Conservation (phyloP, 1,140 invertebrate species). For the Lordiphosa collinella region DNA sequence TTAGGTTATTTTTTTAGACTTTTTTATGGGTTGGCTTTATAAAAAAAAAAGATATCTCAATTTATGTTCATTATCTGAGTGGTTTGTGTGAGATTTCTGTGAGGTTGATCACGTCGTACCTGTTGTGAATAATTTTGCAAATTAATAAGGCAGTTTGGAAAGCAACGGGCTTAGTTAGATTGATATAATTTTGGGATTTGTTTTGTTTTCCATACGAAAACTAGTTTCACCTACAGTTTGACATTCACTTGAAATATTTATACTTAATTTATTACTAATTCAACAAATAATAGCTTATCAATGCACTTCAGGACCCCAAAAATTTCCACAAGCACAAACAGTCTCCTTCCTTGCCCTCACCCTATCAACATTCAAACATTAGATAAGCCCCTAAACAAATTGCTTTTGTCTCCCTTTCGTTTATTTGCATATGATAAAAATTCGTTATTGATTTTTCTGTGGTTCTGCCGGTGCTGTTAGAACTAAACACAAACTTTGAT, state of each 20-base stretch:
- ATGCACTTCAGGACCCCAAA: background rate
- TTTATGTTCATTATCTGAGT: conserved; percentile 10
- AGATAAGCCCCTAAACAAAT: conserved; percentile 53
- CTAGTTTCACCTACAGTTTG: background rate
- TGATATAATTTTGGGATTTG: no score
- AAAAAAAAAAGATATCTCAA: conserved; percentile 13
- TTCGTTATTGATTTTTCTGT: conserved; percentile 57
- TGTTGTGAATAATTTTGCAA: conserved; percentile 17
- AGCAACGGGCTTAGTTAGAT: no score
- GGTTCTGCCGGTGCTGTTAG: background rate
- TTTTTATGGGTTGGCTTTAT: conserved; percentile 11
- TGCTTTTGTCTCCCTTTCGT: conserved; percentile 22
- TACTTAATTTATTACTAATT: no score
- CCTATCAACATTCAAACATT: conserved; percentile 29
- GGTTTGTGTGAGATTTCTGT: no score
- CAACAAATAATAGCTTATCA: no score
- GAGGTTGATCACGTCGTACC: conserved; percentile 6
- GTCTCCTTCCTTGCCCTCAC: background rate
- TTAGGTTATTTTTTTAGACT: conserved; percentile 37
- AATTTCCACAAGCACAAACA: conserved; percentile 2
- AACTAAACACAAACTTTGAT: background rate
- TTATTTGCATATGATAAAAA: conserved; percentile 70
- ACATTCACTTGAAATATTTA: no score
- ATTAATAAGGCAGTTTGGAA: conserved; percentile 17
- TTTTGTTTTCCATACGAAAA: no score